Percentiles rank a stretch among this genome's conserved stretches.
Evolutionary conservation across 2,888 invertebrate species (phyloP).

Genomic region (Gandaritis pyraliata): DNA sequence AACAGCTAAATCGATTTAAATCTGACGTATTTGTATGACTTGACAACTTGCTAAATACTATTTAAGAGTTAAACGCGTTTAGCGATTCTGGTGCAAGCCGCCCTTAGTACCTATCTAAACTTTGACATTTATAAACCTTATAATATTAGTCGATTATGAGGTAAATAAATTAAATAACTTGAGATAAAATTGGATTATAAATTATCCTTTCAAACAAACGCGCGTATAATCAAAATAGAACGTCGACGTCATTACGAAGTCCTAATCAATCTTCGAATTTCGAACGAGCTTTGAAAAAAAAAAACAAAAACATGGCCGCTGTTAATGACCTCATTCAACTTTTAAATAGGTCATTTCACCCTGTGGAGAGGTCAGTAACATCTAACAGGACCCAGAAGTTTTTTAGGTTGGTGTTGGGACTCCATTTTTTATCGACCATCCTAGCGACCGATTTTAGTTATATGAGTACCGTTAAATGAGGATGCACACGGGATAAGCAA

Average conservation of each 20-base stretch:
- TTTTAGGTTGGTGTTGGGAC: conserved; percentile 62
- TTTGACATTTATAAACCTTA: too few species aligned
- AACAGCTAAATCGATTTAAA: too few species aligned
- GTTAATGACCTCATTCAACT: conserved; percentile 76
- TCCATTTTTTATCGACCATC: conserved; percentile 78
- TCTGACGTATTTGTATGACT: too few species aligned
- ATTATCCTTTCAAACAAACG: conserved; percentile 23
- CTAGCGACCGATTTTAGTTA: conserved; percentile 75
- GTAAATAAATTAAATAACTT: neutral
- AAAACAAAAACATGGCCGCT: conserved; percentile 50
- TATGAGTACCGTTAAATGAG: conserved; percentile 74
- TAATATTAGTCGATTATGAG: too few species aligned
- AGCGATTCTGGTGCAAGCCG: too few species aligned
- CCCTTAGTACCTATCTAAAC: too few species aligned
- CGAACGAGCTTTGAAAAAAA: conserved; percentile 39
- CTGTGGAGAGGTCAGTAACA: conserved; percentile 73
- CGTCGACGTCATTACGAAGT: conserved; percentile 30
- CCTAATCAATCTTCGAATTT: conserved; percentile 44
- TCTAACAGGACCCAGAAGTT: conserved; percentile 77
- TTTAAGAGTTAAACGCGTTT: too few species aligned
- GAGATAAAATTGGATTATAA: neutral
- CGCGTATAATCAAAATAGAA: conserved; percentile 30
- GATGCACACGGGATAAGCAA: conserved; percentile 48
- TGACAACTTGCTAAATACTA: too few species aligned
- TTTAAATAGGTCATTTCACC: conserved; percentile 81